A percentile compares a stretch with the other conserved stretches of the same genome.
Conservation (phyloP, 2,888 invertebrate genomes). For the Torymus auratus region DNA sequence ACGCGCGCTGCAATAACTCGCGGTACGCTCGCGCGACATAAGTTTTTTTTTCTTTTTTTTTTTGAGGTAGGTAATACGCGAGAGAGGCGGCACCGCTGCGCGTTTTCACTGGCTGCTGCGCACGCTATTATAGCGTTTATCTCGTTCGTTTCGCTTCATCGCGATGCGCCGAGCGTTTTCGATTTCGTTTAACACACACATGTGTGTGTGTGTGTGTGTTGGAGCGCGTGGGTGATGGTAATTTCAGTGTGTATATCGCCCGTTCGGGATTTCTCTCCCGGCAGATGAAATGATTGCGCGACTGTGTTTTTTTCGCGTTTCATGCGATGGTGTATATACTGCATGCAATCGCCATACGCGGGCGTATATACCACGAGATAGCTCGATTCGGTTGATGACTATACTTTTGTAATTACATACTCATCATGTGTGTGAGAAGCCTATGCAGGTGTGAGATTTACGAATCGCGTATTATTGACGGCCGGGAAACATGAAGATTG, state of each 20-base stretch:
- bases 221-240: not conserved
- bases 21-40: constrained; percentile 23
- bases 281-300: no score
- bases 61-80: not conserved
- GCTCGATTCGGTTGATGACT: no score
- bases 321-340: no score
- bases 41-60: constrained; percentile 4
- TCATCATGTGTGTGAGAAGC: no score
- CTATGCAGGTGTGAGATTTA: no score
- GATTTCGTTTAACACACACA: constrained; percentile 38
- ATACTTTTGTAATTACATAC: no score
- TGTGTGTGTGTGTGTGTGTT: not conserved
- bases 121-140: not conserved
- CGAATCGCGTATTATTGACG: no score
- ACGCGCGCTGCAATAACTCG: not conserved
- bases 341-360: no score
- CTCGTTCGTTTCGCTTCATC: not conserved
- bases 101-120: not conserved
- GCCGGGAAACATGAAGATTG: no score
- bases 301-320: no score
- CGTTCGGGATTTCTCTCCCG: not conserved
- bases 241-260: constrained; percentile 22
- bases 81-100: not conserved
- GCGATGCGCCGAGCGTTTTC: constrained; percentile 40
- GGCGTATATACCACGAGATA: no score